Base-by-base conservation (phyloP, 2,888 invertebrate species). In the Timema cristinae region DNA sequence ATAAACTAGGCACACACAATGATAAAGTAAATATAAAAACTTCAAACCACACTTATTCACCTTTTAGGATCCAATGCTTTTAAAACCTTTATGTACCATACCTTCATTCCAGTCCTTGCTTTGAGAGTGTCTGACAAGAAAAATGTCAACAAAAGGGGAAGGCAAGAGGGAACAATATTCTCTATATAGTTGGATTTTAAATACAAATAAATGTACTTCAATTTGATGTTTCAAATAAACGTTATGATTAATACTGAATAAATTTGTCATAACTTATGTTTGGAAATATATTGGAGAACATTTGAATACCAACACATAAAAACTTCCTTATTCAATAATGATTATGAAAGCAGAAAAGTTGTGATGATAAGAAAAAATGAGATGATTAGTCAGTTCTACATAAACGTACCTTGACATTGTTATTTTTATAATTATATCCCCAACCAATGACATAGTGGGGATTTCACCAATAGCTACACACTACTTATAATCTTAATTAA, bases 271-370 rank as follows among this genome's bases (percentile, higher is more conserved):
- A 32, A 32, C 32, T 32, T 32, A 32, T 32, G 32, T 32, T 32
- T 32, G 32, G 32, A 32, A 32, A 32, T 32, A 32, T 32, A 32
- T 32, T 2, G 32, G 47, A 68, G 56, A 74, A 83, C 89, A 89
- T 89, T 89, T 89, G 88, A 89, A 89, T 89, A 89, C 89, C 88
- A 89, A 89, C 89, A 89, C 88, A 72, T 71, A 68, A 52, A 68
- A 71, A 32, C 52, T 47, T 50, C 63, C 61, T 56, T 16, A 32
- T 66, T 50, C 15, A 63, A 63, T 47, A 32, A 32, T 63, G 63
- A 63, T 32, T 32, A 63, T 63, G 63, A 63, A 63, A 48, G 47
- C 48, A 13, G 63, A 47, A 63, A 63, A 9, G 63, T 47, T 15
- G 32, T 54, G 32, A 11, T 63, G 32, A 32, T 48, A 32, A 32